Evolutionary conservation across 2,888 invertebrate genomes (phyloP).

Genomic region (Buathra laborator): DNA sequence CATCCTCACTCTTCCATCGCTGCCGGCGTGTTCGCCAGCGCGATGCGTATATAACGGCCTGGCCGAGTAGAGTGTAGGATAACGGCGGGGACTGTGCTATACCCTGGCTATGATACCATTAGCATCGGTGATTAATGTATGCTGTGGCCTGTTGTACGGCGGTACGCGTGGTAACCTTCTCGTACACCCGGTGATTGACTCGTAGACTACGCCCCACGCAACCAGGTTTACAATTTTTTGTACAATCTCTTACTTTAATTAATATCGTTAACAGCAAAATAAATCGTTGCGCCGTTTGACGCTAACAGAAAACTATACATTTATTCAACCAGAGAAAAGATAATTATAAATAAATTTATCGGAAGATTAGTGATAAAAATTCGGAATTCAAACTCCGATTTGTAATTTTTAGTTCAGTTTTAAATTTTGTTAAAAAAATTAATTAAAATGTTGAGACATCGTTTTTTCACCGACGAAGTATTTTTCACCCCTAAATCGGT

Average conservation of each 20-base stretch:
- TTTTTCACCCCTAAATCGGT: no score
- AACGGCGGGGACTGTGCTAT: conserved; percentile 69
- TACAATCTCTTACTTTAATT: conserved; percentile 7
- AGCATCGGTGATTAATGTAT: conserved; percentile 84
- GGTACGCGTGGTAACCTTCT: conserved; percentile 71
- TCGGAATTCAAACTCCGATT: background rate
- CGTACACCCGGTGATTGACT: conserved; percentile 81
- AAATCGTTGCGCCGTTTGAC: background rate
- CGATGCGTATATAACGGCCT: conserved; percentile 40
- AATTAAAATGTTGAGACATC: no score
- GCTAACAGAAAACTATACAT: background rate
- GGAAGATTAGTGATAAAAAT: background rate
- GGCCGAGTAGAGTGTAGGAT: conserved; percentile 67
- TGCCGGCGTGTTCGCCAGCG: conserved; percentile 39
- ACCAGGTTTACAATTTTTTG: conserved; percentile 7
- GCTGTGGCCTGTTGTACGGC: conserved; percentile 80
- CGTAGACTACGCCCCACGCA: conserved; percentile 63
- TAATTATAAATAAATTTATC: background rate
- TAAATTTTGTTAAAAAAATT: no score
- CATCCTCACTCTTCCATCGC: conserved; percentile 25
- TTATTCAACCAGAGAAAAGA: background rate
- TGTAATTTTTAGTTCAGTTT: no score
- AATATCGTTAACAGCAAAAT: conserved; percentile 2
- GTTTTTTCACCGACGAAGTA: no score
- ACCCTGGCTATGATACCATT: conserved; percentile 83